phyloP scores from a whole-genome alignment of 2,113 vertebrate species.

The Micronycteris hirsuta region DNA sequence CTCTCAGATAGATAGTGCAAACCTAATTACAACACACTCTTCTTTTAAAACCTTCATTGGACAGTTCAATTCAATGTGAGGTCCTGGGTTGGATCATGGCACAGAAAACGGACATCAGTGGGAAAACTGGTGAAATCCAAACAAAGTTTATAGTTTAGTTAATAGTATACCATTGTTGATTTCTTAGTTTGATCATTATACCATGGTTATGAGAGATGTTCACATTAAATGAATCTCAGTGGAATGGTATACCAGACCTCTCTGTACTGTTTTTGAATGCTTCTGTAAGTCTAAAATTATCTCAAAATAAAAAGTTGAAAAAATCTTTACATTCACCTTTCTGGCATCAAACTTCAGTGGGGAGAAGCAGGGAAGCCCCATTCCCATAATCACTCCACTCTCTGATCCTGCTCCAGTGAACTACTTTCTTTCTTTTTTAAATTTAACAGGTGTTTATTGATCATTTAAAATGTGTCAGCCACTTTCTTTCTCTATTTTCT shows the following conservation, averaged over 20 bases:
- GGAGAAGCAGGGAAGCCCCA: not conserved
- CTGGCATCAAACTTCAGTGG: not conserved
- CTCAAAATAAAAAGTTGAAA: not conserved
- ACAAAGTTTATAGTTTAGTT: not conserved
- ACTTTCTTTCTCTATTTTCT: too few species aligned
- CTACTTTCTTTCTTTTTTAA: not conserved
- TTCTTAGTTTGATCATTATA: conserved; percentile 28
- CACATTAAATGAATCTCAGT: not conserved
- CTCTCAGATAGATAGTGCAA: not conserved
- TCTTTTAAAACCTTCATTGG: not conserved
- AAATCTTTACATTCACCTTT: not conserved
- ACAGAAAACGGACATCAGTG: not conserved
- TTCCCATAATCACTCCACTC: not conserved
- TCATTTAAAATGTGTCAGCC: too few species aligned
- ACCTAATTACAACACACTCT: not conserved
- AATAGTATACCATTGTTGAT: not conserved
- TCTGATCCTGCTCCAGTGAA: not conserved
- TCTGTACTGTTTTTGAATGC: not conserved
- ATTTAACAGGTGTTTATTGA: too few species aligned
- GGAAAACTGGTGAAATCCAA: not conserved
- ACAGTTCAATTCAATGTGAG: not conserved
- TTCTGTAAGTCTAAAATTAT: conserved; percentile 21
- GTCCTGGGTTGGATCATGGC: not conserved
- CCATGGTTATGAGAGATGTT: not conserved
- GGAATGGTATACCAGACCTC: not conserved